A percentile compares a stretch with the other conserved stretches of the same genome.
Evolutionary conservation across 2,797 vertebrate species (phyloP).

Genomic region (Nannoperca australis): DNA sequence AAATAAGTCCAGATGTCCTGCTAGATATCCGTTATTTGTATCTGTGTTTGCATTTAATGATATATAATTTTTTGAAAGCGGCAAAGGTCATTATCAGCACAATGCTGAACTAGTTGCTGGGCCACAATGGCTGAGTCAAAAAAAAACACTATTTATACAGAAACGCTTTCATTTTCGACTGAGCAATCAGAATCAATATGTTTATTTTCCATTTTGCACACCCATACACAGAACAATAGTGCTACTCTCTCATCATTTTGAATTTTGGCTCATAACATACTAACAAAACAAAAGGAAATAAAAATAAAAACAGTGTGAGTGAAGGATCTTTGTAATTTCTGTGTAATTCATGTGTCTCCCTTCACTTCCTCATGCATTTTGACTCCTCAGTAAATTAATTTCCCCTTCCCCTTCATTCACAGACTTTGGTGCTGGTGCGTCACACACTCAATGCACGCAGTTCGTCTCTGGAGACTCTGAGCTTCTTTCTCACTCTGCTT

Average conservation of each 20-base stretch:
- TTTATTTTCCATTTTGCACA: background rate
- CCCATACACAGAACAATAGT: background rate
- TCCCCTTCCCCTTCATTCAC: slow-evolving; percentile 71
- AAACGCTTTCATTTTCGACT: background rate
- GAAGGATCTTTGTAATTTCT: slow-evolving; percentile 23
- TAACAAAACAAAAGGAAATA: background rate
- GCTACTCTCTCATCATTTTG: background rate
- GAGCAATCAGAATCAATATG: background rate
- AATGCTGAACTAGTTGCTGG: slow-evolving; percentile 7
- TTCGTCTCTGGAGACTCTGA: slow-evolving; percentile 88
- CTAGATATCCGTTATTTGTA: background rate
- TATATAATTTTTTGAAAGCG: background rate
- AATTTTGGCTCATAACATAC: background rate
- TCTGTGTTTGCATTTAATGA: background rate
- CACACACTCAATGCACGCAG: slow-evolving; percentile 86
- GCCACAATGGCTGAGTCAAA: background rate
- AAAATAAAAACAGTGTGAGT: slow-evolving; percentile 1
- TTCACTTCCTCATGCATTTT: slow-evolving; percentile 45
- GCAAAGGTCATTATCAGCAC: background rate
- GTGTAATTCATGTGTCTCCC: slow-evolving; percentile 35
- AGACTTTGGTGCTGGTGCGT: slow-evolving; percentile 91
- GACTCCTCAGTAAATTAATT: slow-evolving; percentile 57
- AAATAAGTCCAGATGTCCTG: background rate
- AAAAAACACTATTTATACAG: background rate
- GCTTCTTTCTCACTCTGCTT: slow-evolving; percentile 94